Evolutionary conservation across 2,888 invertebrate species (phyloP).

Genomic region (Ormia ochracea): DNA sequence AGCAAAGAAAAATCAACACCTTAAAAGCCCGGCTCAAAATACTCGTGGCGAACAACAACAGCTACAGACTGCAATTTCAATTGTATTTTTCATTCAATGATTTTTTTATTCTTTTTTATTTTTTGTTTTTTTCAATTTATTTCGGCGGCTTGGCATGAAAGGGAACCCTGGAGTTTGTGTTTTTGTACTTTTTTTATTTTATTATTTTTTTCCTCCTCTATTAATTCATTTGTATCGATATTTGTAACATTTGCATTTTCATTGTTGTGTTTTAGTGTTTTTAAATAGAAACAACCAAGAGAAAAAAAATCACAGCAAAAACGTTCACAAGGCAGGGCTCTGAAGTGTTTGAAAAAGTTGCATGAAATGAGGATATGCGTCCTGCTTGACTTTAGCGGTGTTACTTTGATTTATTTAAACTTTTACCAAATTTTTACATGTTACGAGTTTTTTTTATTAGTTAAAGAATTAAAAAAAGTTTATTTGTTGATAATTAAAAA

Average conservation of each 20-base stretch:
- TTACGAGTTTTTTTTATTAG: conserved; percentile 12
- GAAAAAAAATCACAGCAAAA: background rate
- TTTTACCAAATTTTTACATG: conserved; percentile 45
- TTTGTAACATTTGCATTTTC: conserved; percentile 62
- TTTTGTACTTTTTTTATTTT: no score
- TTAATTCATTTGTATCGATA: conserved; percentile 63
- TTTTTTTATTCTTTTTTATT: no score
- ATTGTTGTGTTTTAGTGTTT: conserved; percentile 44
- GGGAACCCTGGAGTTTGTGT: conserved; percentile 58
- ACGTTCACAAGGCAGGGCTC: background rate
- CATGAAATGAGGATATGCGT: conserved; percentile 22
- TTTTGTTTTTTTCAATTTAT: background rate
- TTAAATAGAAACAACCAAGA: background rate
- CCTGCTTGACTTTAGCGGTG: conserved; percentile 24
- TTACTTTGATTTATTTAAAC: conserved; percentile 58
- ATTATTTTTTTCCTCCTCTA: conserved; percentile 2
- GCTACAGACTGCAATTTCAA: conserved; percentile 26
- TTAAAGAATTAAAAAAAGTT: conserved; percentile 35
- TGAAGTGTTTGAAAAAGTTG: background rate
- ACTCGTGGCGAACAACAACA: conserved; percentile 9
- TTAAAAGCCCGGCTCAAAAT: conserved; percentile 49
- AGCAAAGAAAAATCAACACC: conserved; percentile 7
- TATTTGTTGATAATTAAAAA: conserved; percentile 24
- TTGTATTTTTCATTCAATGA: conserved; percentile 20
- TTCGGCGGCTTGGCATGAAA: conserved; percentile 52